Base-by-base conservation (phyloP, 2,888 invertebrate genomes). In the Odontocolon sp. region DNA sequence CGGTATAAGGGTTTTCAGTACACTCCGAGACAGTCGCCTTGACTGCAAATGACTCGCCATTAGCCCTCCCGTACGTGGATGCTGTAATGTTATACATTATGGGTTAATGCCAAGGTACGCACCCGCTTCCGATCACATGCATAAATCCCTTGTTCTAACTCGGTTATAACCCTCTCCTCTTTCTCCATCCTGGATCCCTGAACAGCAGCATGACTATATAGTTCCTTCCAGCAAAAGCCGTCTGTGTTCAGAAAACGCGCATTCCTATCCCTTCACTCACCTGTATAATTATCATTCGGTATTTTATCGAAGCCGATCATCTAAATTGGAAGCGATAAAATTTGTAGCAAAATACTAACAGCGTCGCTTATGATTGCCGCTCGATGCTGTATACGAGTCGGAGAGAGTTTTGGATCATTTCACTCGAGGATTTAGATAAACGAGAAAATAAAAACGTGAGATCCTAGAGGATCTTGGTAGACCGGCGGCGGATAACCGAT, bases 11-110 rank as follows among this genome's bases (percentile, higher is more conserved):
- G n/a, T n/a, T n/a, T 16, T 11, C 40, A 8, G n/a, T 40, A 28
- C 45, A 64, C 31, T 45, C 45, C 21, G 36, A 28, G 61, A 38
- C 66, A 21, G 16, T 59, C 42, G 16, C 59, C 38, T 21, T 21
- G 67, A 69, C 36, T 70, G 69, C 74, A 76, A 77, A 77, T 77
- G 61, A 69, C 69, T 69, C 57, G 77, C 31, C 64, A 77, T 77
- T 77, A 77, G 64, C 45, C 45, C 57, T n/a, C 14, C 21, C 59
- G 16, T 59, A 57, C 78, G 82, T 82, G 80, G 79, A 79, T 69
- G 73, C 76, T 70, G 81, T 68, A 86, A 88, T 88, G 84, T 84
- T 84, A 87, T 84, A 85, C 83, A 87, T 88, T 88, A 87, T 74
- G 77, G 81, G 78, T 36, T 86, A 86, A 87, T 86, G 81, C 84